These are phyloP conservation scores for Plusia festucae DNA, from an alignment of 2,888 invertebrate species.

Conservation along the genomic window DNA sequence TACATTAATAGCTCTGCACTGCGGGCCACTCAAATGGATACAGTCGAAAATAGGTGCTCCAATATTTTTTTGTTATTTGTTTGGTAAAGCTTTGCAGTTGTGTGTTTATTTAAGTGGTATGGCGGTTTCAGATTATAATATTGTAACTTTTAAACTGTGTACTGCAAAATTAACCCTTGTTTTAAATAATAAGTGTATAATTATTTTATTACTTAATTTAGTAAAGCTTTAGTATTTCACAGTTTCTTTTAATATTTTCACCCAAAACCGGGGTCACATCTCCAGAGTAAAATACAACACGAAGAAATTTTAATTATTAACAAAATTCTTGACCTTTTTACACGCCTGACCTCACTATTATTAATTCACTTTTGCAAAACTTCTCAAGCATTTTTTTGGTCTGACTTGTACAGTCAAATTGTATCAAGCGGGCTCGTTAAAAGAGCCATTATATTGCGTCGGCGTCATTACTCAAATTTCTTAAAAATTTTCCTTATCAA, in stretches of 20 bases:
- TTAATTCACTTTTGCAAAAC: conserved; percentile 34
- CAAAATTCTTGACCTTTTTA: background rate
- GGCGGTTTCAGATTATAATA: background rate
- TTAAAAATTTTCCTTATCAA: conserved; percentile 72
- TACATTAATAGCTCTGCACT: conserved; percentile 61
- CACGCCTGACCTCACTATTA: conserved; percentile 22
- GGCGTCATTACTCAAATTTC: conserved; percentile 65
- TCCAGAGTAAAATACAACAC: conserved; percentile 11
- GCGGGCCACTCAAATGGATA: conserved; percentile 29
- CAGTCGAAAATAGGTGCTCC: conserved; percentile 1
- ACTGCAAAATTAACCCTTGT: background rate
- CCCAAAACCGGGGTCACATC: too few species aligned
- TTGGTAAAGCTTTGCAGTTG: background rate
- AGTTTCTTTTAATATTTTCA: background rate
- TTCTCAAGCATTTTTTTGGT: conserved; percentile 33
- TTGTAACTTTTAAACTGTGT: background rate
- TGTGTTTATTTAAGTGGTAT: background rate
- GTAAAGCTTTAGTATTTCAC: too few species aligned
- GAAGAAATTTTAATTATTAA: conserved; percentile 34
- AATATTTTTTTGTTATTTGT: background rate
- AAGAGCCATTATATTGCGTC: conserved; percentile 61
- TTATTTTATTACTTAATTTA: background rate
- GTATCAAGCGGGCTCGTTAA: conserved; percentile 61
- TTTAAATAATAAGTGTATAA: background rate
- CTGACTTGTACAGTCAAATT: conserved; percentile 47